Percentiles rank a stretch among this genome's conserved stretches.
Conservation (phyloP, 2,113 vertebrate species). For the Oryzias melastigma region DNA sequence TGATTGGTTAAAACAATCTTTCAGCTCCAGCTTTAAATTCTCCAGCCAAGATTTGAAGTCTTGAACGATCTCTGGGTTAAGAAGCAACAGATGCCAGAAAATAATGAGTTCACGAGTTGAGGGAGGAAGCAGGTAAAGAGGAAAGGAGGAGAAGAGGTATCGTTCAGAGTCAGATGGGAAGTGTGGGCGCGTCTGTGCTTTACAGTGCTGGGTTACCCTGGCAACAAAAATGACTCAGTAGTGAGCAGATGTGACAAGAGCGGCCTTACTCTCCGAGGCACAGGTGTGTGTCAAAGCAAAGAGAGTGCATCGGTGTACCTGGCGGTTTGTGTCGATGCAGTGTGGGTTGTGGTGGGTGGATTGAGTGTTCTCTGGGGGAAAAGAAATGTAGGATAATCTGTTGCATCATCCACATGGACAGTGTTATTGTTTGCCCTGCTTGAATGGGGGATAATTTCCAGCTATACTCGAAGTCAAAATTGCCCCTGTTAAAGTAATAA, state of each 20-base stretch:
- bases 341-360: conserved; percentile 45
- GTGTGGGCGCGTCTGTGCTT: conserved; percentile 67
- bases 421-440: conserved; percentile 34
- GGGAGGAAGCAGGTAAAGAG: conserved; percentile 18
- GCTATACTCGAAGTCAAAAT: conserved; percentile 16
- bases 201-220: conserved; percentile 63
- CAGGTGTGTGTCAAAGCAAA: conserved; percentile 70
- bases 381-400: conserved; percentile 59
- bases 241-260: conserved; percentile 67
- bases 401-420: conserved; percentile 39
- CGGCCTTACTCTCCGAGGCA: conserved; percentile 62
- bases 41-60: conserved; percentile 88
- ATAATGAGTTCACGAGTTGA: conserved; percentile 24
- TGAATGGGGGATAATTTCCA: conserved; percentile 43
- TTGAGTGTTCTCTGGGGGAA: conserved; percentile 50
- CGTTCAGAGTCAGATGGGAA: conserved; percentile 63
- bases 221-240: conserved; percentile 72
- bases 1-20: conserved; percentile 80
- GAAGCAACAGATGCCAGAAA: conserved; percentile 9
- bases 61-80: conserved; percentile 81
- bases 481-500: conserved; percentile 4
- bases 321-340: conserved; percentile 49
- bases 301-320: conserved; percentile 45
- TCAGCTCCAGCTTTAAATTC: conserved; percentile 77
- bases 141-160: conserved; percentile 15